Percentiles rank a stretch among this genome's conserved stretches.
Conservation (phyloP, 2,113 vertebrate genomes). For the Anser brachyrhynchus region DNA sequence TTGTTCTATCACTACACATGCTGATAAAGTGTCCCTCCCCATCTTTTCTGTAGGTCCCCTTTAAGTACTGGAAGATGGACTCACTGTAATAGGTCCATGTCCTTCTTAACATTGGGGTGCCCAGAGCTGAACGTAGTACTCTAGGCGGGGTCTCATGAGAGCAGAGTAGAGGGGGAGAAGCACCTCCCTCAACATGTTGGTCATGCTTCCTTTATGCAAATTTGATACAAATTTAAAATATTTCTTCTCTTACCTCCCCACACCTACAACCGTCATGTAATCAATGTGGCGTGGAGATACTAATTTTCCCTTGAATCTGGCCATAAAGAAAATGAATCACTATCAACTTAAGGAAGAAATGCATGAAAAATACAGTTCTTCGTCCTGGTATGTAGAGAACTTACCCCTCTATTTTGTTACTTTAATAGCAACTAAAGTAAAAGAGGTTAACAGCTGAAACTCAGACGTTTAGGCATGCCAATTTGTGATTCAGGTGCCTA, state of each 20-base stretch:
- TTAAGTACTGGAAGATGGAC: no score
- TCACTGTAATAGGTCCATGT: no score
- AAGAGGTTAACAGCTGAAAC: not conserved
- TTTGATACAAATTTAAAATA: not conserved
- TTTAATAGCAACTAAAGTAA: not conserved
- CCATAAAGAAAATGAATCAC: not conserved
- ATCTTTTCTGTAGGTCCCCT: no score
- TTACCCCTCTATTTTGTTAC: not conserved
- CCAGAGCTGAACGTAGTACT: no score
- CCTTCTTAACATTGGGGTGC: no score
- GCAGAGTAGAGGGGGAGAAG: no score
- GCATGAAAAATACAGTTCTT: not conserved
- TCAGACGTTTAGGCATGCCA: not conserved
- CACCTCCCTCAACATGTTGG: no score
- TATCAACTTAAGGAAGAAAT: not conserved
- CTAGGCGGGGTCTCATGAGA: no score
- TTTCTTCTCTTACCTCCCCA: not conserved
- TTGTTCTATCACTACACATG: no score
- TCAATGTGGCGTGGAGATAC: not conserved
- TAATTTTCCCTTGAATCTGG: not conserved
- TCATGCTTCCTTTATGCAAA: no score
- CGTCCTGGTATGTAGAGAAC: not conserved
- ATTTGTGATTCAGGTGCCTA: not conserved
- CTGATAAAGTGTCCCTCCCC: no score
- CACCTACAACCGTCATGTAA: not conserved